Evolutionary conservation across 2,888 invertebrate genomes (phyloP).

Genomic region (Horisme vitalbata): DNA sequence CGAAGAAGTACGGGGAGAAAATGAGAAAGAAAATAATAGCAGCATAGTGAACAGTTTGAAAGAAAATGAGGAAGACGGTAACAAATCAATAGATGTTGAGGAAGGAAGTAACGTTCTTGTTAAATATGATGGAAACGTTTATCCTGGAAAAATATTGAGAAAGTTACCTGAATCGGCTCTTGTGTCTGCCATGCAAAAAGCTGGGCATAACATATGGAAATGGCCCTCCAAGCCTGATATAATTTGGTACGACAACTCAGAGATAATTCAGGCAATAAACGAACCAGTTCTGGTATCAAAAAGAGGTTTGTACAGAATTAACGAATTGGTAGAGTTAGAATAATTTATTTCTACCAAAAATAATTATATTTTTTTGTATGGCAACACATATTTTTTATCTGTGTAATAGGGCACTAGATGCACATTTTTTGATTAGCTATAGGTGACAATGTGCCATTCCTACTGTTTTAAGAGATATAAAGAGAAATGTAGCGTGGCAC

Average conservation of each 20-base stretch:
- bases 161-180: constrained; percentile 11
- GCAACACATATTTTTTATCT: constrained; percentile 7
- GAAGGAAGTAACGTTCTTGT: constrained; percentile 11
- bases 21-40: constrained; percentile 15
- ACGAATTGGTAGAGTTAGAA: constrained; percentile 4
- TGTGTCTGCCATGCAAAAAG: constrained; percentile 16
- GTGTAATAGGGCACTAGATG: constrained; percentile 5
- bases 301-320: constrained; percentile 6
- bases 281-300: constrained; percentile 5
- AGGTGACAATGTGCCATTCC: constrained; percentile 17
- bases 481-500: constrained; percentile 12
- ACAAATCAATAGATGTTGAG: constrained; percentile 8
- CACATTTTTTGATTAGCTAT: constrained; percentile 11
- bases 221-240: constrained; percentile 11
- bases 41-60: constrained; percentile 13
- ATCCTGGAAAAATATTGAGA: constrained; percentile 12
- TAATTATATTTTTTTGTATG: constrained; percentile 1
- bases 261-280: constrained; percentile 12
- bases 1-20: constrained; percentile 12
- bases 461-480: constrained; percentile 6
- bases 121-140: constrained; percentile 12
- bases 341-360: neutral
- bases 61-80: constrained; percentile 15
- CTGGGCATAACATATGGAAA: constrained; percentile 15
- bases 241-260: constrained; percentile 11